Evolutionary conservation across 2,888 invertebrate species (phyloP).

Genomic region (Willowsia nigromaculata): DNA sequence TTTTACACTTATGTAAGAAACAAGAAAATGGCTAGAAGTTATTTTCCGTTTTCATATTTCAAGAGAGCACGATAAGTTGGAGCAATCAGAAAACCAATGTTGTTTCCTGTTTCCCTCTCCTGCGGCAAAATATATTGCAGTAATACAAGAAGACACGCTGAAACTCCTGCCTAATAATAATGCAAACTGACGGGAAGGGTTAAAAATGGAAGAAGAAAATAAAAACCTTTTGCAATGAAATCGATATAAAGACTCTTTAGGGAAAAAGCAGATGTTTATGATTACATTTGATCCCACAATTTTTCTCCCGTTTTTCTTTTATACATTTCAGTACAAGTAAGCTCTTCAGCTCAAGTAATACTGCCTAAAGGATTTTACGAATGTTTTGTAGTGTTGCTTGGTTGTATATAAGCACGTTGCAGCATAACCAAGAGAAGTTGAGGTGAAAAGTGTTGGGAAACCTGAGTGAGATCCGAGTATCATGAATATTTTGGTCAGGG

Average conservation of each 20-base stretch:
- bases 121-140: background rate
- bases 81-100: conserved; percentile 3
- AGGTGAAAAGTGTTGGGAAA: conserved; percentile 2
- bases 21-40: background rate
- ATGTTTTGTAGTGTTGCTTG: background rate
- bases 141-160: background rate
- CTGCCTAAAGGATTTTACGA: background rate
- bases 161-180: background rate
- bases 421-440: background rate
- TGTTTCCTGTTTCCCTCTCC: background rate
- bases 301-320: background rate
- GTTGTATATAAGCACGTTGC: background rate
- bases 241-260: conserved; percentile 48
- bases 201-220: conserved; percentile 23
- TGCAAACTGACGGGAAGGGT: conserved; percentile 15
- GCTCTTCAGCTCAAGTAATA: conserved; percentile 7
- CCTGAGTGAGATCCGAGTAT: conserved; percentile 8
- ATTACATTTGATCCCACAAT: conserved; percentile 58
- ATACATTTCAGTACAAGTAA: background rate
- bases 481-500: background rate
- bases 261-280: conserved; percentile 68
- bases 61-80: background rate
- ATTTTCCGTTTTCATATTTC: background rate
- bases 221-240: conserved; percentile 35
- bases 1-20: background rate